These are phyloP conservation scores for Drosophila ironensis DNA, from an alignment of 1,140 invertebrate species.

Conservation along the genomic window DNA sequence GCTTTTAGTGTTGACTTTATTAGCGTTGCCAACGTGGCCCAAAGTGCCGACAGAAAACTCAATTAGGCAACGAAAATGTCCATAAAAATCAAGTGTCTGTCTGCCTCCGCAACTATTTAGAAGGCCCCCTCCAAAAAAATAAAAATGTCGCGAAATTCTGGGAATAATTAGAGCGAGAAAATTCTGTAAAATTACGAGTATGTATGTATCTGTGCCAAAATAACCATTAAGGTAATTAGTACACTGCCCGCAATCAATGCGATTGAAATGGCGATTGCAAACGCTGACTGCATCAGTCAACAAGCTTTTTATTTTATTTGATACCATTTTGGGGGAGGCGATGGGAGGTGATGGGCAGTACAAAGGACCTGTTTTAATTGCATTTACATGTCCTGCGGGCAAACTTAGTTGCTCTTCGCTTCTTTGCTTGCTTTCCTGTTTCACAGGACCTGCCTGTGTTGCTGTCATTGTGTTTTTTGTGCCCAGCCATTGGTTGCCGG, in stretches of 20 bases:
- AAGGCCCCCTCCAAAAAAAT: background rate
- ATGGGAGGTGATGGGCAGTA: background rate
- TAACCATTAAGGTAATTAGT: constrained; percentile 67
- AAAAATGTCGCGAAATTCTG: background rate
- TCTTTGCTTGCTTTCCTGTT: constrained; percentile 7
- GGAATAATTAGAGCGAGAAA: too few species aligned
- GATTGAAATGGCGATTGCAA: constrained; percentile 50
- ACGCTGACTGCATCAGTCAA: constrained; percentile 55
- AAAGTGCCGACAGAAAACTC: constrained; percentile 66
- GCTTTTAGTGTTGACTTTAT: constrained; percentile 77
- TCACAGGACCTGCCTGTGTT: background rate
- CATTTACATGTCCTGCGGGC: constrained; percentile 76
- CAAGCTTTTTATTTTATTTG: constrained; percentile 35
- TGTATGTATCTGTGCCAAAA: constrained; percentile 17
- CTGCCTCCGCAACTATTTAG: background rate
- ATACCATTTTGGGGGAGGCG: background rate
- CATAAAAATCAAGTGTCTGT: constrained; percentile 39
- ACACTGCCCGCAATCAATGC: constrained; percentile 58
- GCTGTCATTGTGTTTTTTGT: constrained; percentile 26
- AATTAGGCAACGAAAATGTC: constrained; percentile 61
- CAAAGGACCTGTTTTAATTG: constrained; percentile 67
- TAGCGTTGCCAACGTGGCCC: constrained; percentile 59
- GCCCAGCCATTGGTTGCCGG: constrained; percentile 33
- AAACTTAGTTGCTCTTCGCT: constrained; percentile 47
- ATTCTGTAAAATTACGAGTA: constrained; percentile 32